These are phyloP conservation scores for Rhinoraja longicauda DNA, from an alignment of 2,797 vertebrate species.

Conservation along the genomic window DNA sequence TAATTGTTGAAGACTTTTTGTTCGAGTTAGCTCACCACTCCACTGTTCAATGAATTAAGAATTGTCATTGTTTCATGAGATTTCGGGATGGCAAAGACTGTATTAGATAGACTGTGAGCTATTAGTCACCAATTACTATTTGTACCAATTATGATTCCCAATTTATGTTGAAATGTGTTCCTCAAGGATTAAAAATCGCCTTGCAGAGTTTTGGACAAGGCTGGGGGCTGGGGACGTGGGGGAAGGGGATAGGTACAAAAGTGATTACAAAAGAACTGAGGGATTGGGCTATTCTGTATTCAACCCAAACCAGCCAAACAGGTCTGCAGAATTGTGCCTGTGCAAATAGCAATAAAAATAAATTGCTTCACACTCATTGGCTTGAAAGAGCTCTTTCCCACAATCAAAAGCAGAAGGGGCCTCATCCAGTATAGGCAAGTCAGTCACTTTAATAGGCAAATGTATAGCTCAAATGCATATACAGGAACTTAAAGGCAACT, in stretches of 20 bases:
- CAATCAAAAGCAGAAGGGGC: background rate
- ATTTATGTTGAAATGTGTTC: background rate
- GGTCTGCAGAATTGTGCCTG: background rate
- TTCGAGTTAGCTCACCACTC: no score
- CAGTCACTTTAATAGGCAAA: background rate
- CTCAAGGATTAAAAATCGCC: background rate
- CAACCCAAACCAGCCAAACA: background rate
- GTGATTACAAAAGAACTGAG: background rate
- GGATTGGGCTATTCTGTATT: background rate
- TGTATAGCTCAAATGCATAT: background rate
- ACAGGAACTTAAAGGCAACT: background rate
- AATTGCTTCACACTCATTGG: background rate
- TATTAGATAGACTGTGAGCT: background rate
- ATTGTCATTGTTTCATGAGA: background rate
- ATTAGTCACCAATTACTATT: background rate
- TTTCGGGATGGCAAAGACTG: background rate
- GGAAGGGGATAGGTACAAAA: background rate
- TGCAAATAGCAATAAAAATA: background rate
- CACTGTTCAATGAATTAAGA: no score
- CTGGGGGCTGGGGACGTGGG: background rate
- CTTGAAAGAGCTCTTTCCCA: background rate
- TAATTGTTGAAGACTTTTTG: background rate
- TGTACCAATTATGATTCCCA: no score
- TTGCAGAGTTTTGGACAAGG: background rate
- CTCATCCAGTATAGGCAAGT: background rate